Conservation (phyloP, 1,140 invertebrate genomes). For the Vanessa tameamea region DNA sequence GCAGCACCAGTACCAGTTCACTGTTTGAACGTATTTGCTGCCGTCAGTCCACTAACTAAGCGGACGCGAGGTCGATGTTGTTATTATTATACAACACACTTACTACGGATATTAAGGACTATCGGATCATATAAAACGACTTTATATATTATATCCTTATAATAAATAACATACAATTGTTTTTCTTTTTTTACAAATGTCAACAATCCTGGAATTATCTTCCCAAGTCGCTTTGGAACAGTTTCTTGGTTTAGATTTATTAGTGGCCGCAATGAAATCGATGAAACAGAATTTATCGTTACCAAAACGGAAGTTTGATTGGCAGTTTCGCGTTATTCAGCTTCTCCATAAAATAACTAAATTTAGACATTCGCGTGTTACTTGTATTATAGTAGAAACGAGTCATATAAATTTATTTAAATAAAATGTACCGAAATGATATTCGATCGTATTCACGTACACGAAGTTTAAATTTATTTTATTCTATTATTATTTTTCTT, state of each 20-base stretch:
- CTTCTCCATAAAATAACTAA: conserved; percentile 11
- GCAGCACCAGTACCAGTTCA: conserved; percentile 17
- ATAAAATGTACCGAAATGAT: no score
- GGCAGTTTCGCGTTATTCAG: conserved; percentile 20
- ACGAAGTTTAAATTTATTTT: no score
- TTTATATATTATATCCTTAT: no score
- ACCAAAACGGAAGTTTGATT: conserved; percentile 23
- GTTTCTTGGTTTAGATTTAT: not conserved
- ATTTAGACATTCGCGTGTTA: not conserved
- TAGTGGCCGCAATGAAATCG: conserved; percentile 14
- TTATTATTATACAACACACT: not conserved
- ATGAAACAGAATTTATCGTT: conserved; percentile 25
- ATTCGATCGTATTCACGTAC: no score
- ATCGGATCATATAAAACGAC: no score
- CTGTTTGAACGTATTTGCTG: conserved; percentile 12
- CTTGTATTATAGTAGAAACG: not conserved
- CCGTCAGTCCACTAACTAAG: conserved; percentile 3
- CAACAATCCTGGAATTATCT: no score
- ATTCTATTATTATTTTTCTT: no score
- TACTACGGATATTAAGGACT: not conserved
- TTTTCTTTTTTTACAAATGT: no score
- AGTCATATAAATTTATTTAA: no score
- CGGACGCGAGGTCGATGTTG: not conserved
- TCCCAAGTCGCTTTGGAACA: not conserved
- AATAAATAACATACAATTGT: no score